phyloP scores from a whole-genome alignment of 2,888 invertebrate species.

The Pollenia angustigena region DNA sequence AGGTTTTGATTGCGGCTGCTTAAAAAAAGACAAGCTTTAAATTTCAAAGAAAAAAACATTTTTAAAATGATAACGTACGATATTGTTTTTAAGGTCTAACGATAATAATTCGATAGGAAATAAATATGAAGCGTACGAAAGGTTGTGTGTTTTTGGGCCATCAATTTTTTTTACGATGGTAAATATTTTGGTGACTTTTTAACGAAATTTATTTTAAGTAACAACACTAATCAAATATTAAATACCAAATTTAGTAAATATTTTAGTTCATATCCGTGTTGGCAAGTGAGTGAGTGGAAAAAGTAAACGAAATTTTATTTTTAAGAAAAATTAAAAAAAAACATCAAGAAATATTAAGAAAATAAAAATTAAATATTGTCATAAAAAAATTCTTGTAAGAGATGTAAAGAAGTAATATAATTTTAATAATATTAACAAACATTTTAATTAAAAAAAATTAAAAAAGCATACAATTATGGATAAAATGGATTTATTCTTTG shows the following conservation, averaged over 20 bases:
- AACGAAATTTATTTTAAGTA: background rate
- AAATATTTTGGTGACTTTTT: background rate
- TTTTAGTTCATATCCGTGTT: constrained; percentile 18
- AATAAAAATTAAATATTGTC: constrained; percentile 48
- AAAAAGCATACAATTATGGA: background rate
- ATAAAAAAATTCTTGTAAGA: too few species aligned
- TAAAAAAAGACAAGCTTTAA: background rate
- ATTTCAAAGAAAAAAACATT: constrained; percentile 3
- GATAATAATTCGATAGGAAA: constrained; percentile 24
- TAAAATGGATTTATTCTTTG: constrained; percentile 74
- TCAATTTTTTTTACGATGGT: background rate
- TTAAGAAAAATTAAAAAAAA: background rate
- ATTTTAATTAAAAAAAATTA: constrained; percentile 7
- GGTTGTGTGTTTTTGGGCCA: constrained; percentile 15
- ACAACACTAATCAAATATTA: constrained; percentile 11
- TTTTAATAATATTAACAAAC: background rate
- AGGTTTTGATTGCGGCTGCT: too few species aligned
- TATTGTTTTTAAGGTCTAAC: constrained; percentile 36
- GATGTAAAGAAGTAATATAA: too few species aligned
- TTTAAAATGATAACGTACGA: constrained; percentile 43
- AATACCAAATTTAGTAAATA: constrained; percentile 20
- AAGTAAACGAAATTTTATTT: background rate
- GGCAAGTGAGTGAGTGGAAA: background rate
- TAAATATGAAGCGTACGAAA: background rate
- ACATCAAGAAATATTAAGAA: background rate